A percentile compares a stretch with the other conserved stretches of the same genome.
These are phyloP conservation scores for Holcopasites calliopsidis DNA, from an alignment of 1,140 invertebrate species.

Conservation along the genomic window DNA sequence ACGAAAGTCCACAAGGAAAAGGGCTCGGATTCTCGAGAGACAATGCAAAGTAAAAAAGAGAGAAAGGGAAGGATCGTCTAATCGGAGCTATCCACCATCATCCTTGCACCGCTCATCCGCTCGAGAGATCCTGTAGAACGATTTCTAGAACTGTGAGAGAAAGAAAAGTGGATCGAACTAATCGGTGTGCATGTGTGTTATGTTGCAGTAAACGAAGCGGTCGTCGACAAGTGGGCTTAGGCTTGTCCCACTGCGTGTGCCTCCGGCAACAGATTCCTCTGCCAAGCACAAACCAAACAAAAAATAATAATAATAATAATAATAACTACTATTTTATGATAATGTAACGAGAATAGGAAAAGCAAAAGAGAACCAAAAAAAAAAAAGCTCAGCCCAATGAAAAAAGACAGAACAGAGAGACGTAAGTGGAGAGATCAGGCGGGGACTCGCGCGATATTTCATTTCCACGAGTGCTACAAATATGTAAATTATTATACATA, in stretches of 20 bases:
- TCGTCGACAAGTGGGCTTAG: slow-evolving; percentile 81
- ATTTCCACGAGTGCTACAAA: neutral
- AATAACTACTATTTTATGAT: neutral
- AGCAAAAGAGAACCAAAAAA: neutral
- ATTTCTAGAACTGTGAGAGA: neutral
- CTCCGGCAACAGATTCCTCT: slow-evolving; percentile 19
- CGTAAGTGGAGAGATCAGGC: neutral
- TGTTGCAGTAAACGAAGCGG: slow-evolving; percentile 82
- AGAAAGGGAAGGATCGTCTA: neutral
- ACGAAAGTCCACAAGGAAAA: slow-evolving; percentile 1
- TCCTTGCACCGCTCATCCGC: slow-evolving; percentile 20
- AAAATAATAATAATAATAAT: neutral
- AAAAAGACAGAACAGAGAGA: slow-evolving; percentile 8
- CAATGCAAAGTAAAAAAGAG: neutral
- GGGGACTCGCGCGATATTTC: neutral
- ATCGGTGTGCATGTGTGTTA: slow-evolving; percentile 71
- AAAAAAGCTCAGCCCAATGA: slow-evolving; percentile 11
- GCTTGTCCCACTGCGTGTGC: neutral
- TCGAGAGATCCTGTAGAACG: neutral
- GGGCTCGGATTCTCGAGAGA: neutral
- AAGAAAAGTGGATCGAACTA: slow-evolving; percentile 49
- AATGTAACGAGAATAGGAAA: neutral
- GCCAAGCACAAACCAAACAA: neutral
- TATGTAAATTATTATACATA: no score
- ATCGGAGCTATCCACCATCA: slow-evolving; percentile 17